These are phyloP conservation scores for Drosophila bunnanda DNA, from an alignment of 2,888 invertebrate genomes.

Conservation along the genomic window DNA sequence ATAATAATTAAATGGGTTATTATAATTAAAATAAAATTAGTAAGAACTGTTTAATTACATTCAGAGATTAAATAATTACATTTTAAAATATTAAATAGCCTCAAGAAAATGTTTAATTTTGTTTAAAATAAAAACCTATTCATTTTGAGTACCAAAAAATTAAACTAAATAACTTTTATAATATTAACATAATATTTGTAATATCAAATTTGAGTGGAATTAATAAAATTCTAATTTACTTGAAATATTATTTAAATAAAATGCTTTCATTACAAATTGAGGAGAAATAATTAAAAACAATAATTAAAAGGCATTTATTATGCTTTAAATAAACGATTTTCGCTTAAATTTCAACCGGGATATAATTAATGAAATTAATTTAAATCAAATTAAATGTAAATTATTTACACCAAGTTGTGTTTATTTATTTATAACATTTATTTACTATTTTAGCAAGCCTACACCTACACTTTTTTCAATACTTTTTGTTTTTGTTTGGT, in stretches of 20 bases:
- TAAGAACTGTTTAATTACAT: neutral
- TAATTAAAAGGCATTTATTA: neutral
- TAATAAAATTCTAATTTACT: too few species aligned
- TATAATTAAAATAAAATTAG: too few species aligned
- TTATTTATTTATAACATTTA: neutral
- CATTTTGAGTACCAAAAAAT: neutral
- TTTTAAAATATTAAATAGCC: neutral
- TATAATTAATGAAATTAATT: too few species aligned
- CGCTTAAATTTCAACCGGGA: too few species aligned
- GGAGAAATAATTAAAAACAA: too few species aligned
- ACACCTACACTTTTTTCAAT: neutral
- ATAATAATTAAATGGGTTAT: too few species aligned
- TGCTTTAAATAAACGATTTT: neutral
- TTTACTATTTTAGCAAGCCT: neutral
- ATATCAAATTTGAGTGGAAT: too few species aligned
- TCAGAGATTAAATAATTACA: neutral
- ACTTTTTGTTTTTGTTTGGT: neutral
- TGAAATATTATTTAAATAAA: too few species aligned
- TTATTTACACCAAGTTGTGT: neutral
- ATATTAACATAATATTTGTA: neutral
- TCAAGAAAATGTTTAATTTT: neutral
- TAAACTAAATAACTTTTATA: too few species aligned
- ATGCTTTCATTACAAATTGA: too few species aligned
- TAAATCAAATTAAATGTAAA: neutral
- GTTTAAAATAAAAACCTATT: neutral